Evolutionary conservation across 2,888 invertebrate species (phyloP), one percentile per base, ranked within the genome.

Genomic region (Venustoraphidia nigricollis): DNA sequence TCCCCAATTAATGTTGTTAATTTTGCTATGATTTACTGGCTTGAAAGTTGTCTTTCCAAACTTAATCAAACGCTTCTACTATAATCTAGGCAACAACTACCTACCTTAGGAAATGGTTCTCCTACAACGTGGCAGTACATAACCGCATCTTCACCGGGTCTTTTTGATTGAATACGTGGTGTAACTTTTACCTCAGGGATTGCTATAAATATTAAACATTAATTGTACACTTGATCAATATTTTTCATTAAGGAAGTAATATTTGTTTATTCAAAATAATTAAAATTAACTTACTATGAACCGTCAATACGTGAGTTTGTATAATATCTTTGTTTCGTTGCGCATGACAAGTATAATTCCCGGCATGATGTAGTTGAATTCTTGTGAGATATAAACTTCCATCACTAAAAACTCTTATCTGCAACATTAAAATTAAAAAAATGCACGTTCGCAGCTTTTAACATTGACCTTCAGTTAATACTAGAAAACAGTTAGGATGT

Each of bases 341-440:
- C 14, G 83, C 83, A 60, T 82, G 80, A 59, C 85, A 85, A 2
- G 82, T 81, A 65, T 83, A 84, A 70, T 85, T 84, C 17, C 84
- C 85, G 43, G 81, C 79, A 62, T 84, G 83, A 51, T 82, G 74
- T 44, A 84, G 69, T 58, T 82, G 81, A 51, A 83, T 79, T 55
- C 78, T 72, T 42, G 80, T 81, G 53, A 85, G 69, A 63, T 83
- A 85, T 43, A 86, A 70, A 46, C 81, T 80, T 3, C 84, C 84
- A 60, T 85, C 84, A 50, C 76, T 78, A 64, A 83, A 82, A 9
- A 84, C 81, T 57, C 82, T 70, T 46, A 77, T 66, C 62, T 71
- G 48, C 27, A 41, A 38, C 10, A 34, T 27, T 27, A 34, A 36
- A 14, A n/a, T 10, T 34, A 34, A 34, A 9, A 44, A 34, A 11